Percentiles rank a stretch among this genome's conserved stretches.
phyloP scores from a whole-genome alignment of 2,113 vertebrate genomes.

The Calyptommatus sinebrachiatus region DNA sequence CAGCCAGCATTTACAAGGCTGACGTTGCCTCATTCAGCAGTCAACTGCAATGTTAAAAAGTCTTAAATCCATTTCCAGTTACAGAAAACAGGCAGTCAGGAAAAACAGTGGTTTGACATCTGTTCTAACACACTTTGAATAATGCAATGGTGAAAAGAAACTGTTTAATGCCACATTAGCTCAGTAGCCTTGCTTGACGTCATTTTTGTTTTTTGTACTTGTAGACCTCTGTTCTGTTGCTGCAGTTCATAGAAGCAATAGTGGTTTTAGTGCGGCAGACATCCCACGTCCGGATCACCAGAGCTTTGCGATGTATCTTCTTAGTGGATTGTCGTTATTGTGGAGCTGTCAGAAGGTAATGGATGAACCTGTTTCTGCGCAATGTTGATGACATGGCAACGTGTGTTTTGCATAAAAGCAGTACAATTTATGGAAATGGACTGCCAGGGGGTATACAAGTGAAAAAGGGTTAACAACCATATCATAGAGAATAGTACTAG shows the following conservation, averaged over 20 bases:
- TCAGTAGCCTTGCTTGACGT: background rate
- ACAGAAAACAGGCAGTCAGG: no score
- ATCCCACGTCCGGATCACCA: conserved; percentile 90
- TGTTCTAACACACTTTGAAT: no score
- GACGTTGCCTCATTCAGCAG: no score
- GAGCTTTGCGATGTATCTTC: conserved; percentile 95
- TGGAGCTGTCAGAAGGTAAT: conserved; percentile 90
- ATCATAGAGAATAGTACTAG: background rate
- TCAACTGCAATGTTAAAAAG: no score
- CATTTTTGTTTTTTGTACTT: background rate
- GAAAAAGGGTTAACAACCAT: no score
- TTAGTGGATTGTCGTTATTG: conserved; percentile 97
- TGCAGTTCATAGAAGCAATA: conserved; percentile 94
- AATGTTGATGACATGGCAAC: fast-evolving
- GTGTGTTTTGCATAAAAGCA: background rate
- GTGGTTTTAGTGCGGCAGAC: conserved; percentile 94
- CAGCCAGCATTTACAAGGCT: no score
- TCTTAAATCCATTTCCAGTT: no score
- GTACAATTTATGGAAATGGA: no score
- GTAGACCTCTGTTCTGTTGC: conserved; percentile 87
- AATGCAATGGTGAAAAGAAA: no score
- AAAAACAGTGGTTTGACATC: no score
- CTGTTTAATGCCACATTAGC: no score
- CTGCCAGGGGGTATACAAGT: no score
- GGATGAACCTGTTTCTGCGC: background rate